Conservation (phyloP, 2,113 vertebrate genomes). For the Saguinus midas region DNA sequence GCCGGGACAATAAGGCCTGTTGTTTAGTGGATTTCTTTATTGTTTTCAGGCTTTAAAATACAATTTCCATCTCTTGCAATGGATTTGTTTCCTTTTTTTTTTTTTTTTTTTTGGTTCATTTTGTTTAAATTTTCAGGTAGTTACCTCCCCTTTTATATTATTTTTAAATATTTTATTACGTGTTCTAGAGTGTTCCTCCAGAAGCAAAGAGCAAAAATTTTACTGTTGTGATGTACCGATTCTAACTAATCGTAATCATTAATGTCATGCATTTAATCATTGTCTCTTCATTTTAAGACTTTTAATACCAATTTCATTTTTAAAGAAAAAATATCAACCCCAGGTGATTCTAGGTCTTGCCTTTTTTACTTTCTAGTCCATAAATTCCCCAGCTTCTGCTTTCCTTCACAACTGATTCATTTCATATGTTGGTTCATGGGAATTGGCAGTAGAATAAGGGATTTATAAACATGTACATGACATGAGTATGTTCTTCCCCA, state of each 20-base stretch:
- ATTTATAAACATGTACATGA: neutral
- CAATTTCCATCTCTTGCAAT: too few species aligned
- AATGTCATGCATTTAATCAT: constrained; percentile 86
- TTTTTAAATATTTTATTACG: constrained; percentile 29
- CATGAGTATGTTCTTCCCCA: neutral
- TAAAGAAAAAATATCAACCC: constrained; percentile 79
- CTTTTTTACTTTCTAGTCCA: neutral
- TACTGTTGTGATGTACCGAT: constrained; percentile 89
- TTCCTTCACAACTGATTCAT: neutral
- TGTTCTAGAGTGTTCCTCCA: constrained; percentile 82
- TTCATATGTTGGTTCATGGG: neutral
- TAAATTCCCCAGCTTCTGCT: neutral
- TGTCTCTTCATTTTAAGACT: constrained; percentile 90
- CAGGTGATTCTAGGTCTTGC: neutral
- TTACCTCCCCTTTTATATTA: constrained; percentile 71
- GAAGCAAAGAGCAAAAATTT: constrained; percentile 85
- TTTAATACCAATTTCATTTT: constrained; percentile 97
- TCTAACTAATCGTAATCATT: constrained; percentile 89
- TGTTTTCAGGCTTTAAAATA: too few species aligned
- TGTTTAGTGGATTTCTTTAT: too few species aligned
- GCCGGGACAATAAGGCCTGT: too few species aligned
- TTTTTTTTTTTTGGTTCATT: constrained; percentile 28
- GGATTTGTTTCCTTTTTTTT: too few species aligned
- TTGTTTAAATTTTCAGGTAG: constrained; percentile 88
- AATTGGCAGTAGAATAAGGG: neutral